Evolutionary conservation across 2,113 vertebrate genomes (phyloP), one percentile per base, ranked within the genome.

Genomic region (Theristicus caerulescens): DNA sequence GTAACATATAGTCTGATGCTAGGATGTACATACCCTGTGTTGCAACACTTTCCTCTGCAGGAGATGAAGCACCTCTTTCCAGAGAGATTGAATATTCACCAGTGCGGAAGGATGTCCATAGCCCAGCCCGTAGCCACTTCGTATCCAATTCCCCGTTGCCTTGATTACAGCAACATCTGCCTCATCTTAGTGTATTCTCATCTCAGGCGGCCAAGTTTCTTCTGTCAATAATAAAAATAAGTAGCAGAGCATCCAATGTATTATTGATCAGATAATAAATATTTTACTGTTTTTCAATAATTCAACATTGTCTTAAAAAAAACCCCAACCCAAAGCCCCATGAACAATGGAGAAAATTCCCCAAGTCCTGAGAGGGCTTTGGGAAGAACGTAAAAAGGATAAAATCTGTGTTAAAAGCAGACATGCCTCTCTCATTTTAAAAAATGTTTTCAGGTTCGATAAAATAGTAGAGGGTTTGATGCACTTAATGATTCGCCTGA

Each of bases 191-290:
- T 6, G 13, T 26, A n/a, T 20, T 71, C 62, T 71, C 36, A 42
- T 84, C 78, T 89, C 65, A 55, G 69, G 85, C 3, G 3, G 67
- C 57, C 54, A 49, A 80, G 67, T 69, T 76, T 58, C 46, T 92
- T 86, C 83, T 69, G 67, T 94, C 91, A 72, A 96, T 92, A 95
- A 86, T 51, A 87, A 92, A 93, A 78, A 90, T 86, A 94, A 95
- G 88, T 62, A 94, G 74, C 36, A 32, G 58, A 52, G 52, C 57
- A 71, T 51, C 83, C 86, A 79, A 94, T 94, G 73, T 92, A 94
- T 96, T 96, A 94, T 94, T 96, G 91, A 97, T 94, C 51, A 65
- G 47, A 51, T 74, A 77, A 92, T 97, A 94, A 97, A 96, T 96
- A 94, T 95, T 96, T 96, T 32, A 97, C 62, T 57, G 18, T 65